These are phyloP conservation scores for Cryptocephalus moraei DNA, from an alignment of 2,888 invertebrate species.

Conservation along the genomic window DNA sequence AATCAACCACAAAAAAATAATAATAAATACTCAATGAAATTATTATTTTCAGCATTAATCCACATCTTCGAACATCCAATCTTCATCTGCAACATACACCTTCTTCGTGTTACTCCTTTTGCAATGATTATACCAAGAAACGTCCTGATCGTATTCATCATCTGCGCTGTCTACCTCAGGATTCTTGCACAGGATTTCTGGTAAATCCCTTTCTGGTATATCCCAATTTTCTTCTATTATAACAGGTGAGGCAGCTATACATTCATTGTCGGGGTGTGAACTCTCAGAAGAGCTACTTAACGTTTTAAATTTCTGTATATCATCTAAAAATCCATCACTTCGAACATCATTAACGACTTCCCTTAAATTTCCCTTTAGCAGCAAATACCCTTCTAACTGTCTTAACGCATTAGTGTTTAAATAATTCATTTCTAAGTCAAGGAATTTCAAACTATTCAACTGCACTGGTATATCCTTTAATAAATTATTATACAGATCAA, in stretches of 20 bases:
- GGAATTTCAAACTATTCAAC: conserved; percentile 4
- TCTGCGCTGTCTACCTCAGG: conserved; percentile 19
- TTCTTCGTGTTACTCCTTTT: neutral
- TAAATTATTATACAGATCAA: conserved; percentile 21
- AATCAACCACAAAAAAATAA: no score
- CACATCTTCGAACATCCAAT: conserved; percentile 23
- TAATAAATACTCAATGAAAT: no score
- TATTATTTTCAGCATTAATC: conserved; percentile 5
- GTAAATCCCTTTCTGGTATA: conserved; percentile 4
- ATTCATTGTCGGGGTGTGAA: no score
- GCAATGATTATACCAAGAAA: conserved; percentile 1
- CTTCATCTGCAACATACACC: conserved; percentile 17
- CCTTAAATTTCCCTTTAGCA: no score
- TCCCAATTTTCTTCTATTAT: conserved; percentile 18
- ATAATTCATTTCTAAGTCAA: conserved; percentile 20
- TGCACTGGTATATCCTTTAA: conserved; percentile 8
- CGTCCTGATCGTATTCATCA: conserved; percentile 19
- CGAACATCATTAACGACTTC: no score
- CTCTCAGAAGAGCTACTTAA: no score
- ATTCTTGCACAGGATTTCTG: conserved; percentile 5
- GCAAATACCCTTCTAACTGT: no score
- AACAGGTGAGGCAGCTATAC: no score
- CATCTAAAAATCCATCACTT: no score
- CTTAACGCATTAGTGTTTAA: conserved; percentile 7
- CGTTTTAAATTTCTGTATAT: no score